Evolutionary conservation across 1,140 invertebrate species (phyloP), one percentile per base, ranked within the genome.

Genomic region (Formica exsecta): DNA sequence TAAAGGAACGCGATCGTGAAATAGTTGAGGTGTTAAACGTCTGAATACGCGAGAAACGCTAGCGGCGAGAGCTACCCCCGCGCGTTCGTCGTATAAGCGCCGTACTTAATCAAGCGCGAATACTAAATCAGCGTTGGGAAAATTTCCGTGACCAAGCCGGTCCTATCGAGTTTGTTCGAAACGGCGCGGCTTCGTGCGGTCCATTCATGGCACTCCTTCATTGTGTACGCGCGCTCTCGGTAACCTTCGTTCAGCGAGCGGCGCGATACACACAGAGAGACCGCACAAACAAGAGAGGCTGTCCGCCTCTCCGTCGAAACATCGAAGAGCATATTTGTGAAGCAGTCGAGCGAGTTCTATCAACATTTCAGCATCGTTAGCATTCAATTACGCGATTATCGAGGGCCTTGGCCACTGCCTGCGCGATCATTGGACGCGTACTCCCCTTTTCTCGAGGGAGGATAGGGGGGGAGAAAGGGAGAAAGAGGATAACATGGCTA

Each of bases 341-440:
- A 92, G 68, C 87, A 89, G 87, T 92, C 87, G 88, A 90, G 87
- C 85, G 88, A 89, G 85, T 89, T 87, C 86, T 88, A 84, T 80
- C 89, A 92, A 92, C 91, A 91, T 91, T 92, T 92, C 89, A 76
- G 89, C 76, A 90, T 89, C 91, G 89, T 92, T 92, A 89, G 86
- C 91, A 89, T 93, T 92, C 92, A 93, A 93, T 93, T 92, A 93
- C 86, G 86, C 89, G 91, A 92, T 92, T 92, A 92, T 91, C 79
- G 70, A 89, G 87, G 70, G 85, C 65, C 87, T 92, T 80, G 70
- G 64, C 48, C 13, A 86, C 87, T 51, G 65, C 54, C 75, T 73
- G 68, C 79, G 41, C 54, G 73, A 92, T 88, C 86, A 66, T 66
- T 68, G 29, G 29, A 25, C 36, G 66, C 25, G 54, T 22, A 61